Evolutionary conservation across 2,797 vertebrate species (phyloP).

Genomic region (Melanogrammus aeglefinus): DNA sequence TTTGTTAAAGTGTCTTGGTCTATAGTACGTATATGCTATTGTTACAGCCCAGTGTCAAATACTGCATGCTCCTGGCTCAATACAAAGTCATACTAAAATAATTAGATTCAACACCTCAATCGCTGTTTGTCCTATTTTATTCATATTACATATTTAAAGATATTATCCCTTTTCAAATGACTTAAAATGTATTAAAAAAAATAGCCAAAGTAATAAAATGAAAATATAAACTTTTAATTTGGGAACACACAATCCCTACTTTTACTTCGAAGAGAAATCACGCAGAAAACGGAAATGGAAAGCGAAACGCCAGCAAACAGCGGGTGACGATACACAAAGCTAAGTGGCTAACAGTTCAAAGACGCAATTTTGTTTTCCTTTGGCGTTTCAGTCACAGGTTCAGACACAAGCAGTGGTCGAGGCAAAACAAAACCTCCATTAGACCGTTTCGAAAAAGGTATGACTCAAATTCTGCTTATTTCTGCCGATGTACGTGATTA

Average conservation of each 20-base stretch:
- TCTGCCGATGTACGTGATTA: conserved; percentile 2
- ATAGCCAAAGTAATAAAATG: not conserved
- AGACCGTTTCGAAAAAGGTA: not conserved
- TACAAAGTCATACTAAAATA: conserved; percentile 17
- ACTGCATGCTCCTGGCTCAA: conserved; percentile 47
- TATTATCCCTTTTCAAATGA: not conserved
- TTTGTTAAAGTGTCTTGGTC: conserved; percentile 21
- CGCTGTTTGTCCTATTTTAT: not conserved
- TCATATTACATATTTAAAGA: not conserved
- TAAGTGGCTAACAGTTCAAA: conserved; percentile 33
- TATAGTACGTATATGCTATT: conserved; percentile 19
- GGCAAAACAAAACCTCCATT: not conserved
- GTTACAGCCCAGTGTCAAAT: conserved; percentile 54
- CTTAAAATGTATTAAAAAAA: not conserved
- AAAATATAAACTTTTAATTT: not conserved
- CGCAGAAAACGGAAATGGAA: conserved; percentile 24
- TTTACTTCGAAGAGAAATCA: conserved; percentile 50
- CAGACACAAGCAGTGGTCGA: not conserved
- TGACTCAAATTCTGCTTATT: no score
- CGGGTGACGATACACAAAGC: conserved; percentile 20
- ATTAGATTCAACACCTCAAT: not conserved
- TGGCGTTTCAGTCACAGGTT: conserved; percentile 7
- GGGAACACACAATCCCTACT: not conserved
- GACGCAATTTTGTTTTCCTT: not conserved
- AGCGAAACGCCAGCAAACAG: not conserved